Conservation (phyloP, 2,888 invertebrate species). For the Emmelina monodactyla region DNA sequence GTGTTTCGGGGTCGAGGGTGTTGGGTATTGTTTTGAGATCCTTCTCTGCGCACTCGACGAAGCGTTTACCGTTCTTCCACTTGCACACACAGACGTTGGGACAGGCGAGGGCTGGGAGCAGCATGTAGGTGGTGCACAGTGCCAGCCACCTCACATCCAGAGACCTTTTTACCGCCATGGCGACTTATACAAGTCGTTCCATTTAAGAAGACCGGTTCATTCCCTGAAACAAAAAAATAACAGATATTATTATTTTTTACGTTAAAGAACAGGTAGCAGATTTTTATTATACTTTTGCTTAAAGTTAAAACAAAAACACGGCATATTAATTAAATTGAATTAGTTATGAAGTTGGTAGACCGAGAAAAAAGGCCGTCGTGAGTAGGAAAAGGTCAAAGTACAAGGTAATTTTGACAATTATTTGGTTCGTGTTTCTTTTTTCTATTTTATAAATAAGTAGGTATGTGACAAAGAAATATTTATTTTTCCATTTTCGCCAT, state of each 20-base stretch:
- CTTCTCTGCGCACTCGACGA: constrained; percentile 85
- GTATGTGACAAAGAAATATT: too few relatives aligned
- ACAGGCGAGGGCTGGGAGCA: constrained; percentile 66
- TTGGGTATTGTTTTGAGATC: constrained; percentile 79
- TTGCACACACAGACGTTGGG: constrained; percentile 85
- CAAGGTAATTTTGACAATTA: too few relatives aligned
- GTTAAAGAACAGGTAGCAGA: constrained; percentile 14
- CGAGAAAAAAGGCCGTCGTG: too few relatives aligned
- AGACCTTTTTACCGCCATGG: constrained; percentile 43
- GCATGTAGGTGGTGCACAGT: constrained; percentile 51
- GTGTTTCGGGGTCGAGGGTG: constrained; percentile 83
- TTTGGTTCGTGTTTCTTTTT: too few relatives aligned
- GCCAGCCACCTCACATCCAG: constrained; percentile 52
- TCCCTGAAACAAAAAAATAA: constrained; percentile 50
- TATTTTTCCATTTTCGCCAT: too few relatives aligned
- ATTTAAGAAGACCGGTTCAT: constrained; percentile 31
- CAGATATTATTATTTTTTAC: too few relatives aligned
- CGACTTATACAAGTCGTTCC: constrained; percentile 43
- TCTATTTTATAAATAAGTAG: too few relatives aligned
- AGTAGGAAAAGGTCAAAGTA: too few relatives aligned
- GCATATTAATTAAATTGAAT: too few relatives aligned
- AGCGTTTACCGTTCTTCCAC: constrained; percentile 93
- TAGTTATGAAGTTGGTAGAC: too few relatives aligned
- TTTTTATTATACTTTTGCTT: too few relatives aligned
- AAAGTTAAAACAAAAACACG: too few relatives aligned